These are phyloP conservation scores for Cephus pulcher DNA, from an alignment of 2,888 invertebrate species.

Conservation along the genomic window DNA sequence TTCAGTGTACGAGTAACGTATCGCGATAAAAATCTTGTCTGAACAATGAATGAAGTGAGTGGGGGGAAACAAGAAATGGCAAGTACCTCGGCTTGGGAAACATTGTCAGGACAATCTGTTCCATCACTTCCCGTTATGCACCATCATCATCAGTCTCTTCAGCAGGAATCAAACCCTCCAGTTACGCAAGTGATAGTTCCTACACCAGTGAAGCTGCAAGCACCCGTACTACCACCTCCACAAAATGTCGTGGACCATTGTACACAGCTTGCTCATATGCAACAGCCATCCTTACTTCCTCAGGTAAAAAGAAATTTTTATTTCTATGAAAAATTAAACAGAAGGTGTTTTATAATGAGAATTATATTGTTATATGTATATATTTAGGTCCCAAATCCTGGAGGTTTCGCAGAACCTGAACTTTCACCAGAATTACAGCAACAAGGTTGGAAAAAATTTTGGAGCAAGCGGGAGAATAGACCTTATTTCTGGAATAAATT, in stretches of 20 bases:
- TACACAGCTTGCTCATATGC: slow-evolving; percentile 57
- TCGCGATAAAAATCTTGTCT: neutral
- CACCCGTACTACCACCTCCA: slow-evolving; percentile 53
- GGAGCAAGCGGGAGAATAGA: slow-evolving; percentile 95
- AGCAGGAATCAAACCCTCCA: slow-evolving; percentile 52
- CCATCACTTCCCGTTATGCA: slow-evolving; percentile 48
- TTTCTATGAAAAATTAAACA: too few relatives aligned
- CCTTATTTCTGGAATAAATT: slow-evolving; percentile 97
- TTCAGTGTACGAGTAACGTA: slow-evolving; percentile 7
- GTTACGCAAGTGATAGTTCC: slow-evolving; percentile 64
- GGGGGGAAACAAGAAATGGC: slow-evolving; percentile 65
- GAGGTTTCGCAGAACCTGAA: slow-evolving; percentile 63
- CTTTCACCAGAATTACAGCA: slow-evolving; percentile 78
- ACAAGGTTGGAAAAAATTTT: slow-evolving; percentile 96
- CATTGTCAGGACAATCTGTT: slow-evolving; percentile 53
- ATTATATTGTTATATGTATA: too few relatives aligned
- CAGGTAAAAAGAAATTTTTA: slow-evolving; percentile 41
- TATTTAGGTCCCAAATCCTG: neutral
- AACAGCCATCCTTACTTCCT: slow-evolving; percentile 54
- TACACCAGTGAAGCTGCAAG: slow-evolving; percentile 65
- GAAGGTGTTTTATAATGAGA: too few relatives aligned
- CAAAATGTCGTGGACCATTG: slow-evolving; percentile 57
- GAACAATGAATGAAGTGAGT: slow-evolving; percentile 66
- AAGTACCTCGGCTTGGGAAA: slow-evolving; percentile 66
- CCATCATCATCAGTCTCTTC: slow-evolving; percentile 54